Conservation (phyloP, 1,140 invertebrate genomes). For the Vollenhovia emeryi region DNA sequence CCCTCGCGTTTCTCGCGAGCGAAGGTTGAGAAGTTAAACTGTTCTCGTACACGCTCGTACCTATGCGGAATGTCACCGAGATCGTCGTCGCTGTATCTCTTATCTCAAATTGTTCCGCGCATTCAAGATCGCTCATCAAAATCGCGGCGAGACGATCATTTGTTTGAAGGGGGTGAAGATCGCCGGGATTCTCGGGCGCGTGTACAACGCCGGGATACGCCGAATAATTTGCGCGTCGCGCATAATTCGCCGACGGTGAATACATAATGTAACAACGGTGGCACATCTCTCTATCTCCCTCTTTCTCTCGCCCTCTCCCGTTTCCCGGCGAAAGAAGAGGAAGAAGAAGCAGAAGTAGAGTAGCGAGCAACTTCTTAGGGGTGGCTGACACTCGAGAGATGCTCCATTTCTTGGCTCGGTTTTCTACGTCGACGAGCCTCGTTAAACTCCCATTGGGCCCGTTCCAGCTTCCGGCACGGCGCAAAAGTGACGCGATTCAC, state of each 20-base stretch:
- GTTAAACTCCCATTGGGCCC: conserved; percentile 72
- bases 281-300: background rate
- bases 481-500: conserved; percentile 39
- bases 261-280: background rate
- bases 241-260: conserved; percentile 26
- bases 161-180: background rate
- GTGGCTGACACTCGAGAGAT: conserved; percentile 56
- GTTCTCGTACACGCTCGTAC: background rate
- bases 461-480: conserved; percentile 60
- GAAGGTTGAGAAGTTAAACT: background rate
- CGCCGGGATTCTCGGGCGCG: background rate
- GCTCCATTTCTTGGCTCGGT: conserved; percentile 63
- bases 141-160: background rate
- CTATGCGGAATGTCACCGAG: background rate
- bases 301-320: too few relatives aligned
- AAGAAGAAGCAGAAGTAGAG: conserved; percentile 20
- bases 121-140: background rate
- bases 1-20: background rate
- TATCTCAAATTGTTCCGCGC: background rate
- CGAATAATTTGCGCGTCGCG: conserved; percentile 31
- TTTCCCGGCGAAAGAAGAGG: background rate
- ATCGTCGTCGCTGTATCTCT: background rate
- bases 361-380: conserved; percentile 28
- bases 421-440: conserved; percentile 65
- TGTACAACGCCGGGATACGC: background rate